Evolutionary conservation across 2,113 vertebrate genomes (phyloP).

Genomic region (Pachyramphus minor): DNA sequence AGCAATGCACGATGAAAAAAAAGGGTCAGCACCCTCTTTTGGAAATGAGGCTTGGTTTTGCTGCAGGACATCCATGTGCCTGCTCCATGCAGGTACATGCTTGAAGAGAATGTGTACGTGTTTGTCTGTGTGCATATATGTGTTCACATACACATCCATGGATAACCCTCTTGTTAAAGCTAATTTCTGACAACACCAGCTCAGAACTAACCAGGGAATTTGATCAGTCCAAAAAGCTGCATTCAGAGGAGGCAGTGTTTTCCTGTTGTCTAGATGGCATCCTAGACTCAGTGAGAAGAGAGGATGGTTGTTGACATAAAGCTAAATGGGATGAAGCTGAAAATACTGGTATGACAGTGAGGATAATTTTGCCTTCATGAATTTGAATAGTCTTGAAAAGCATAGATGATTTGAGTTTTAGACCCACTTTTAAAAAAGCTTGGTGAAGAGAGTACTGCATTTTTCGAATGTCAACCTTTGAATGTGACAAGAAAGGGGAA

Average conservation of each 20-base stretch:
- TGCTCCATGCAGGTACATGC: not conserved
- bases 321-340: slow-evolving; percentile 43
- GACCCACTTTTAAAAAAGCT: slow-evolving; percentile 31
- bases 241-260: not conserved
- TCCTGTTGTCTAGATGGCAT: slow-evolving; percentile 4
- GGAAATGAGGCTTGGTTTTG: not conserved
- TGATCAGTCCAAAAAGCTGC: not conserved
- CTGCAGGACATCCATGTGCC: not conserved
- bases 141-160: not conserved
- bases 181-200: not conserved
- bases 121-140: not conserved
- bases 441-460: slow-evolving; percentile 32
- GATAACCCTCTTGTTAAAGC: not conserved
- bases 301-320: slow-evolving; percentile 34
- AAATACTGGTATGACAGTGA: slow-evolving; percentile 57
- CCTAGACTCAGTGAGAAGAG: not conserved
- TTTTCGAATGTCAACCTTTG: slow-evolving; percentile 53
- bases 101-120: not conserved
- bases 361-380: slow-evolving; percentile 59
- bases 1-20: not conserved
- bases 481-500: slow-evolving; percentile 53
- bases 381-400: slow-evolving; percentile 62
- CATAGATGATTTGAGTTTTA: slow-evolving; percentile 48
- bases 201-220: not conserved
- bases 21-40: not conserved